Base-by-base conservation (phyloP, 1,140 invertebrate species). In the Lithobius niger region DNA sequence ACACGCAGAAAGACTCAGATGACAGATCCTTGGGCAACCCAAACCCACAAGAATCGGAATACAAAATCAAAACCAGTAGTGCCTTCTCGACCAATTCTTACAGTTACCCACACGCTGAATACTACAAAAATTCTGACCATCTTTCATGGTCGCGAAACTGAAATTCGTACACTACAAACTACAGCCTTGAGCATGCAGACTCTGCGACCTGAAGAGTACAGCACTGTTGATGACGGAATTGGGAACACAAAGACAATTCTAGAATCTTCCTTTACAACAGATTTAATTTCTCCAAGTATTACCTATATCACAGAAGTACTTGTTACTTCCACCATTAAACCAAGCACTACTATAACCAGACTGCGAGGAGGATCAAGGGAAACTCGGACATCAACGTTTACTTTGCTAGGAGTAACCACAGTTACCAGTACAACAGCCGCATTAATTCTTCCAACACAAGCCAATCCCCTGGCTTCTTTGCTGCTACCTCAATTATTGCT, bases 281-380 rank as follows among this genome's bases (percentile, higher is more conserved):
- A 50, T 48, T 19, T 3, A 6, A 10, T 18, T 19, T 27, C 43
- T 48, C 54, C 54, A 4, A 42, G 25, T 2, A 13, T 55, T 3
- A 49, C 54, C 4, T 22, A 48, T 49, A 25, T 55, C 18, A 27
- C 18, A 6, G 54, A 55, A 49, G 54, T 55, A 4, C 3, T 52
- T n/a, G 49, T 55, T 31, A 55, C 54, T 3, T 55, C 54, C 3
- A 27, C 54, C 18, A n/a, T 55, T 22, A 25, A 55, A 55, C 4
- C 24, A 3, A 27, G 2, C 31, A 10, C n/a, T 6, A 50, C 48
- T 4, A 50, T 50, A 10, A 16, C 24, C 10, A 3, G 48, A 24
- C 19, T 50, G 21, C 21, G 54, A 52, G 21, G 36, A 6, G 24
- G 27, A 3, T 4, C 2, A 27, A 6, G 54, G 18, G 26, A 48